Evolutionary conservation across 2,113 vertebrate genomes (phyloP).

Genomic region (Solea senegalensis): DNA sequence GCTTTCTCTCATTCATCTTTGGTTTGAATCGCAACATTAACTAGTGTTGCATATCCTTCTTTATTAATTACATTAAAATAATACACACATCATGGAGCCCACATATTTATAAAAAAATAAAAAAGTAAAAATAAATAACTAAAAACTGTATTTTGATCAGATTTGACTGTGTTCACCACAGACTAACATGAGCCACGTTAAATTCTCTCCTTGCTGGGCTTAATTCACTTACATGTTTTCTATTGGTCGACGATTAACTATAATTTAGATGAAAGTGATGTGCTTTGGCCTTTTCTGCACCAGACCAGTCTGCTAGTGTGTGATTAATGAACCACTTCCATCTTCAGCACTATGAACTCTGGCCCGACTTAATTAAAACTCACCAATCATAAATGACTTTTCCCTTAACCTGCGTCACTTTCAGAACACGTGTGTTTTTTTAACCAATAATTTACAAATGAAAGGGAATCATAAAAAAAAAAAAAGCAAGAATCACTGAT

Average conservation of each 20-base stretch:
- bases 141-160: neutral
- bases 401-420: conserved; percentile 60
- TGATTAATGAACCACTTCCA: conserved; percentile 77
- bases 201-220: neutral
- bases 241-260: conserved; percentile 45
- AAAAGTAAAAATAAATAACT: no score
- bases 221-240: conserved; percentile 46
- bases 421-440: conserved; percentile 56
- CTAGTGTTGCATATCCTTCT: no score
- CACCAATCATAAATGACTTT: conserved; percentile 76
- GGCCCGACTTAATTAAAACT: conserved; percentile 78
- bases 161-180: neutral
- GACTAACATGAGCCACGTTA: conserved; percentile 1
- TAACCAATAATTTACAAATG: conserved; percentile 60
- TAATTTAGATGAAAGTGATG: conserved; percentile 65
- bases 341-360: conserved; percentile 67
- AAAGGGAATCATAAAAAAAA: conserved; percentile 28
- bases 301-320: conserved; percentile 18
- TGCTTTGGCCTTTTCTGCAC: conserved; percentile 58
- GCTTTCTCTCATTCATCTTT: no score
- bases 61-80: no score
- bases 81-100: no score
- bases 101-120: neutral
- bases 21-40: no score
- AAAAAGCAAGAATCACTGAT: conserved; percentile 3